These are phyloP conservation scores for Hipparchia semele DNA, from an alignment of 2,888 invertebrate genomes.

Conservation along the genomic window DNA sequence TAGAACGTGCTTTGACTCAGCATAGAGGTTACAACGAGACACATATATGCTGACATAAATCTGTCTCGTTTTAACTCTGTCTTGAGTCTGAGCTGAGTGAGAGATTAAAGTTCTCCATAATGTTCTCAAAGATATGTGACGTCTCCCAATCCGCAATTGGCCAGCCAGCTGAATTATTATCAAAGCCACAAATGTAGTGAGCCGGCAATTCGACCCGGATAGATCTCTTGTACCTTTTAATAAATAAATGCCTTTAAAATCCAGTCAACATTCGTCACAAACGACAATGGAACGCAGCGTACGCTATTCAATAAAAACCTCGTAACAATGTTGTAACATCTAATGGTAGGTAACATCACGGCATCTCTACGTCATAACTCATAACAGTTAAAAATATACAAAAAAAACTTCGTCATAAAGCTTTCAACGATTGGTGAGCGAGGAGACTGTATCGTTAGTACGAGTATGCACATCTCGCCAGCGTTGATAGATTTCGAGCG, in stretches of 20 bases:
- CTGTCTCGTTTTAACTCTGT: no score
- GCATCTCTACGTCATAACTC: conserved; percentile 19
- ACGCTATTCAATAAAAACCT: conserved; percentile 1
- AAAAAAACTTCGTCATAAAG: conserved; percentile 36
- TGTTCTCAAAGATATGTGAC: no score
- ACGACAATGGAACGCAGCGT: not conserved
- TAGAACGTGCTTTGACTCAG: no score
- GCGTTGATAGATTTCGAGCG: not conserved
- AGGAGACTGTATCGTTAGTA: conserved; percentile 39
- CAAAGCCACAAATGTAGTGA: no score
- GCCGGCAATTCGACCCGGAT: no score
- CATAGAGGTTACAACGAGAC: no score
- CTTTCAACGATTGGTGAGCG: conserved; percentile 41
- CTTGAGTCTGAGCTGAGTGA: no score
- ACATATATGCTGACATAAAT: no score
- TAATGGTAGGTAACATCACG: not conserved
- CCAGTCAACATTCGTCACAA: not conserved
- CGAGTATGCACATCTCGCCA: not conserved
- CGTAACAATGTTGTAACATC: not conserved
- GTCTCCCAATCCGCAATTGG: no score
- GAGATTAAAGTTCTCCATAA: no score
- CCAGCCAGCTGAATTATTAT: no score
- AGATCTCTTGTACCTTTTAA: no score
- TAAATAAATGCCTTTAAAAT: not conserved
- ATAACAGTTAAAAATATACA: conserved; percentile 33